Evolutionary conservation across 2,888 invertebrate genomes (phyloP).

Genomic region (Lasius fuliginosus): DNA sequence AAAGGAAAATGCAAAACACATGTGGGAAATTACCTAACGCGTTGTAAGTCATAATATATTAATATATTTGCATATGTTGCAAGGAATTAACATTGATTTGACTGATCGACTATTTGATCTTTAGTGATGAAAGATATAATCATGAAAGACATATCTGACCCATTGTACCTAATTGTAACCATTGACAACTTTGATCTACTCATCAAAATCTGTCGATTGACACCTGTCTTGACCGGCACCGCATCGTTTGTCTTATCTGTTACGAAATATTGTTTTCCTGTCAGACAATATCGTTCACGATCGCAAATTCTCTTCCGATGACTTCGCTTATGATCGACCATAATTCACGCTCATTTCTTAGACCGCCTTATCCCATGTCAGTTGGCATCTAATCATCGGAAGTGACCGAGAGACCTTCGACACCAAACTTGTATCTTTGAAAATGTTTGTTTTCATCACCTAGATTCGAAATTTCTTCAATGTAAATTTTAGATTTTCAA

Average conservation of each 20-base stretch:
- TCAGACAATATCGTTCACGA: background rate
- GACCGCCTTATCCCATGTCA: background rate
- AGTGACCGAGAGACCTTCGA: conserved; percentile 8
- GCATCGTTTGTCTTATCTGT: conserved; percentile 35
- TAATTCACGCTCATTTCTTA: background rate
- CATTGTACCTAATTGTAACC: too few relatives aligned
- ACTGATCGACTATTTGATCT: too few relatives aligned
- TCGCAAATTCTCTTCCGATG: background rate
- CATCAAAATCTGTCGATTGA: too few relatives aligned
- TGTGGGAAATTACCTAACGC: too few relatives aligned
- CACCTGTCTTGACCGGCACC: background rate
- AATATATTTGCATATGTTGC: too few relatives aligned
- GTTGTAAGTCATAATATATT: too few relatives aligned
- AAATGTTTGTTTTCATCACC: background rate
- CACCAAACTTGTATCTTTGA: conserved; percentile 1
- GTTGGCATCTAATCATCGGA: conserved; percentile 11
- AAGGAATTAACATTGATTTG: too few relatives aligned
- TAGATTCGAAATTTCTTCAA: background rate
- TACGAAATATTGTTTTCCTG: conserved; percentile 22
- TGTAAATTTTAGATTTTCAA: background rate
- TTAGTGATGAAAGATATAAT: too few relatives aligned
- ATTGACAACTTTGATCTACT: too few relatives aligned
- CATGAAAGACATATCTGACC: too few relatives aligned
- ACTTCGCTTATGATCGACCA: background rate
- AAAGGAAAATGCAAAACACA: background rate